phyloP scores from a whole-genome alignment of 2,113 vertebrate genomes.

The Miniopterus natalensis region DNA sequence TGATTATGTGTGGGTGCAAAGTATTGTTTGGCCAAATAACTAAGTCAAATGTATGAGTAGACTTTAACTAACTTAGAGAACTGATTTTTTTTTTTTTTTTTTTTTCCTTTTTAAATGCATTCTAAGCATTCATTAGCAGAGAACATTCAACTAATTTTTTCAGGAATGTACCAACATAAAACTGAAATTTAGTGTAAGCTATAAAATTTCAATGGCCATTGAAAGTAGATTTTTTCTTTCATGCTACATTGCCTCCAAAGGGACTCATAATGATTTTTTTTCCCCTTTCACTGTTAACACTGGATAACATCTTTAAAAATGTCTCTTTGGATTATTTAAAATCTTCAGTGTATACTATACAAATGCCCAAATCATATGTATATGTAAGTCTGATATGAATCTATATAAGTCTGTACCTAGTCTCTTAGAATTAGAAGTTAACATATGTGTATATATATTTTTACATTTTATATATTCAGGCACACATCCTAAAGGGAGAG shows the following conservation, averaged over 20 bases:
- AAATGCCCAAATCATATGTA: neutral
- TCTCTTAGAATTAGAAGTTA: neutral
- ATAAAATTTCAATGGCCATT: neutral
- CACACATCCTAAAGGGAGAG: neutral
- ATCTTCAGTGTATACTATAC: neutral
- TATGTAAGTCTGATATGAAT: neutral
- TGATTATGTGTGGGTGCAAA: neutral
- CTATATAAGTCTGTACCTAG: neutral
- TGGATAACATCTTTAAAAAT: neutral
- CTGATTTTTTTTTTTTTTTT: neutral
- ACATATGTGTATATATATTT: neutral
- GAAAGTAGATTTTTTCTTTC: neutral
- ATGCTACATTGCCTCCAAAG: neutral
- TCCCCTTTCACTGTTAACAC: neutral
- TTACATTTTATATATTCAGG: neutral
- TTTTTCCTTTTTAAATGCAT: neutral
- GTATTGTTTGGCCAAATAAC: neutral
- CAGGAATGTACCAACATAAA: neutral
- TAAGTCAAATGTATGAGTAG: neutral
- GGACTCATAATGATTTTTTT: neutral
- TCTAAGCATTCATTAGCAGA: neutral
- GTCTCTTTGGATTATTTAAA: neutral
- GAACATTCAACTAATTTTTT: neutral
- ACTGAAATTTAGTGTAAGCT: neutral
- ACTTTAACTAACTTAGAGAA: neutral